Conservation (phyloP, 2,888 invertebrate genomes). For the Ophion slaviceki region DNA sequence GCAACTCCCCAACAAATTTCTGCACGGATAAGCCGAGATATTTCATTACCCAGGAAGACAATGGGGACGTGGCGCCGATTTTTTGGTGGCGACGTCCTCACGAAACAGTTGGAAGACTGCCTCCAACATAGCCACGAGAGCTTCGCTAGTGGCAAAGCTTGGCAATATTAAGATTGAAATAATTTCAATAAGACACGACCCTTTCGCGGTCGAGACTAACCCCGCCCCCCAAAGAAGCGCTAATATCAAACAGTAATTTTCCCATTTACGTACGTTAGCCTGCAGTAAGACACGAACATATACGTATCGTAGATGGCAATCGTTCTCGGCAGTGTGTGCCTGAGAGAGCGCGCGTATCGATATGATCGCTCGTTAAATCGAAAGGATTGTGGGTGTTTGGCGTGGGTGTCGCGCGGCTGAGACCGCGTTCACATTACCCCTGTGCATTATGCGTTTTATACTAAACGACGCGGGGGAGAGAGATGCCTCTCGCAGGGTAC, state of each 20-base stretch:
- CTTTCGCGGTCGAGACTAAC: background rate
- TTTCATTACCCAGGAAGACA: background rate
- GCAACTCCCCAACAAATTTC: no score
- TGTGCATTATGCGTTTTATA: conserved; percentile 62
- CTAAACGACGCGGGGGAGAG: conserved; percentile 56
- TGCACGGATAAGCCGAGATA: background rate
- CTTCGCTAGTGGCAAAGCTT: background rate
- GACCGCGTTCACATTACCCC: conserved; percentile 53
- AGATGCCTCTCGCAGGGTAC: conserved; percentile 51
- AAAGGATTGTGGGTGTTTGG: conserved; percentile 65
- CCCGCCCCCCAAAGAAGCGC: background rate
- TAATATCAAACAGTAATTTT: conserved; percentile 11
- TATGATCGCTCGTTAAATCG: conserved; percentile 67
- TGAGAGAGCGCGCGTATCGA: conserved; percentile 52
- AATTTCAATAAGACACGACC: background rate
- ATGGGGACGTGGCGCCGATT: background rate
- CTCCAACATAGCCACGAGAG: background rate
- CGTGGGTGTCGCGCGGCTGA: conserved; percentile 60
- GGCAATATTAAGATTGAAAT: background rate
- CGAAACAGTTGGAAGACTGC: background rate
- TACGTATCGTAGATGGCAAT: conserved; percentile 25
- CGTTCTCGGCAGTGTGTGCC: conserved; percentile 18
- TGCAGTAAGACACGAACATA: conserved; percentile 19
- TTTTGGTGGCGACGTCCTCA: background rate
- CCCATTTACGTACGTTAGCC: background rate